phyloP scores from a whole-genome alignment of 2,113 vertebrate genomes.

The Nyctibius bracteatus region DNA sequence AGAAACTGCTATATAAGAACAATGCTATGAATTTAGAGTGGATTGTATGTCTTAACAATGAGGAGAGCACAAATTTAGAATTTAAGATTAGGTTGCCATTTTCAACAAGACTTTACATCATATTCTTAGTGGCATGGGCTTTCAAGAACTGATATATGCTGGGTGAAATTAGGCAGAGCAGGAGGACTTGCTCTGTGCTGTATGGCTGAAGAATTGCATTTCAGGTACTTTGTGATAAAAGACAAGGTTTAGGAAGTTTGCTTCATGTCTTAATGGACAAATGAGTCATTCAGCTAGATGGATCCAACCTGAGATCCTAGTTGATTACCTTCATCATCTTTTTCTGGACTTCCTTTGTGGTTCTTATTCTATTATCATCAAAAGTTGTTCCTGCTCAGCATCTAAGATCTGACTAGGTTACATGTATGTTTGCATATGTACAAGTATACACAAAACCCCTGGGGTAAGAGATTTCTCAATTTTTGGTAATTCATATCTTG shows the following conservation, averaged over 20 bases:
- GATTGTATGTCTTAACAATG: neutral
- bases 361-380: neutral
- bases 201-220: neutral
- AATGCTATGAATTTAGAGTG: neutral
- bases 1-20: neutral
- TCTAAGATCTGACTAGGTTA: neutral
- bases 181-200: neutral
- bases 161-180: neutral
- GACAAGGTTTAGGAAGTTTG: neutral
- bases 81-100: neutral
- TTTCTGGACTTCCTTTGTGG: neutral
- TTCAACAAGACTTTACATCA: neutral
- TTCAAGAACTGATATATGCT: neutral
- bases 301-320: neutral
- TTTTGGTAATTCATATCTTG: neutral
- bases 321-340: neutral
- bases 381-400: neutral
- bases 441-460: neutral
- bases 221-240: neutral
- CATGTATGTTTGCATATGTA: neutral
- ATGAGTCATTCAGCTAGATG: neutral
- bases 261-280: neutral
- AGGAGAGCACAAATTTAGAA: neutral
- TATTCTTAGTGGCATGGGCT: neutral
- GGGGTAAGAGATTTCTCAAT: neutral